Base-by-base conservation (phyloP, 2,113 vertebrate genomes). In the Cochlearius cochlearius region DNA sequence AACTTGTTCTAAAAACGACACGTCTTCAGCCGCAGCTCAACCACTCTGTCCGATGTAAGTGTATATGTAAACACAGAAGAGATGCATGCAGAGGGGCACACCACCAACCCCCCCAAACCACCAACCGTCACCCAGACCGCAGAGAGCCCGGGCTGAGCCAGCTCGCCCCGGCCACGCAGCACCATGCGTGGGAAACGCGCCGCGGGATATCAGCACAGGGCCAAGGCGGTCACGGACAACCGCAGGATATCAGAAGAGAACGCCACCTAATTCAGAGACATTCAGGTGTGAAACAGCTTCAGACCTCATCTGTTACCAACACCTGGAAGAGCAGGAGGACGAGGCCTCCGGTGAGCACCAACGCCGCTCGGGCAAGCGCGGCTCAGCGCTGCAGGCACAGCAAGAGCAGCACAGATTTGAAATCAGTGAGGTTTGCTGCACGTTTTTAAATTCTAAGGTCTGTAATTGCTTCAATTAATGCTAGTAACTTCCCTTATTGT, bases 151-250 rank as follows among this genome's bases (percentile, higher is more conserved):
- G 21, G 45, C 67, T 86, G 59, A 56, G 34, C 45, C 73, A 39
- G 19, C 10, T 13, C 36, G 30, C 49, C 30, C 2, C 4, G 29
- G 58, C n/a, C 52, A 7, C 1, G 2, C 19, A 32, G 52, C 32
- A 14, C 23, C 52, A 30, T 7, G 1, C 13, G 16, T 9, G 1
- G 26, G 27, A 66, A 43, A 34, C 8, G 1, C 0, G 3, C 7
- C 32, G 13, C 0, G 1, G 45, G 38, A 36, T 4, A 19, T 20
- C 10, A 41, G 27, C 25, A 45, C 30, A 3, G 2, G 25, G 22
- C 41, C 47, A 50, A 50, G 49, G 9, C 0, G 9, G 39, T 19
- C 55, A 34, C 36, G 1, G 0, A 19, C 1, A 14, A 52, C 16
- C 6, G 14, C 30, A 39, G 41, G 5, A 0, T 1, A 18, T 3